Percentiles rank a stretch among this genome's conserved stretches.
Evolutionary conservation across 1,140 invertebrate genomes (phyloP).

Genomic region (Habropoda laboriosa): DNA sequence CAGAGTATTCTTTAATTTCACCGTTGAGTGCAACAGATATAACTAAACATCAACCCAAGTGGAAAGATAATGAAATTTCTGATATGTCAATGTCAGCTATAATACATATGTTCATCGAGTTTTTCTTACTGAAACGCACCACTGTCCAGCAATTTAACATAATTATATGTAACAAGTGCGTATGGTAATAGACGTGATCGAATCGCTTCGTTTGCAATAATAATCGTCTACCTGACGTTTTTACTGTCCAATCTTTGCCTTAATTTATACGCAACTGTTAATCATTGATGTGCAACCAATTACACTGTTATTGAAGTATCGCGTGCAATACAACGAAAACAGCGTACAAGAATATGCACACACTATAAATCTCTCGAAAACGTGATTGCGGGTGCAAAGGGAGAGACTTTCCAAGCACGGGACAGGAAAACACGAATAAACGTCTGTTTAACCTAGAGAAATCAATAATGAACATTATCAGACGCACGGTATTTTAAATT

Average conservation of each 20-base stretch:
- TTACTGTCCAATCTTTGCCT: conserved; percentile 6
- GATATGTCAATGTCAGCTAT: conserved; percentile 47
- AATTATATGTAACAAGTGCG: conserved; percentile 64
- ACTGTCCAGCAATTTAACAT: conserved; percentile 47
- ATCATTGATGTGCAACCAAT: conserved; percentile 14
- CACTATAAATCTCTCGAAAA: not conserved
- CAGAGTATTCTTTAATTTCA: conserved; percentile 1
- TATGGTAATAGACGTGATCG: conserved; percentile 48
- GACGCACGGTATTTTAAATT: not conserved
- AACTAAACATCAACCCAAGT: not conserved
- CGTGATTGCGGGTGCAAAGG: not conserved
- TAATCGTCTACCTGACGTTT: conserved; percentile 31
- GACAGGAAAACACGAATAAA: conserved; percentile 10
- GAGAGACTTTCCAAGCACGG: conserved; percentile 6
- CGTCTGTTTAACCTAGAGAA: not conserved
- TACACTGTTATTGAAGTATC: conserved; percentile 14
- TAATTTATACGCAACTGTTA: conserved; percentile 7
- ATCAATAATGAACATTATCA: not conserved
- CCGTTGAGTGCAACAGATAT: not conserved
- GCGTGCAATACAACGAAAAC: not conserved
- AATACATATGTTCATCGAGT: conserved; percentile 1
- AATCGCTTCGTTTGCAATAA: not conserved
- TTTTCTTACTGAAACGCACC: conserved; percentile 20
- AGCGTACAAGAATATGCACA: not conserved
- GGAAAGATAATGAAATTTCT: conserved; percentile 31